Conservation (phyloP, 2,113 vertebrate species). For the Podarcis cretensis region DNA sequence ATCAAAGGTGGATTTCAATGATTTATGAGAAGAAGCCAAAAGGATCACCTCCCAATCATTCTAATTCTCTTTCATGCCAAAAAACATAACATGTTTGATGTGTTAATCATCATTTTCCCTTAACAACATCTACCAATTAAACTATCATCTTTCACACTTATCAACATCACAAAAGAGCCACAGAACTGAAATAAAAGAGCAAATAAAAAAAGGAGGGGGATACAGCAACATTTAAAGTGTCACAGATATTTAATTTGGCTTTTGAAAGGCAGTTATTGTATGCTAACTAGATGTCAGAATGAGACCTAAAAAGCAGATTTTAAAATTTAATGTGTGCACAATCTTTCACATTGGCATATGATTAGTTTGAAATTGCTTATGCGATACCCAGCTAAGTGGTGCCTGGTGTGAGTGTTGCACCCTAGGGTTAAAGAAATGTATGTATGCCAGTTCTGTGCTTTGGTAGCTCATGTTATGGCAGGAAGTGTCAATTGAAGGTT, state of each 20-base stretch:
- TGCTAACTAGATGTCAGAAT: conserved; percentile 68
- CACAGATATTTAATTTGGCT: conserved; percentile 68
- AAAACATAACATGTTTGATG: conserved; percentile 33
- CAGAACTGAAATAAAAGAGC: conserved; percentile 62
- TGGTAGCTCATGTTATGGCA: neutral
- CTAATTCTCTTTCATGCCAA: conserved; percentile 30
- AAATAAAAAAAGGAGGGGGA: conserved; percentile 63
- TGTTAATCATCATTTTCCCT: conserved; percentile 40
- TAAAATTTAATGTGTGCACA: conserved; percentile 68
- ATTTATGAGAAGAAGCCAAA: conserved; percentile 41
- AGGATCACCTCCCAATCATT: conserved; percentile 23
- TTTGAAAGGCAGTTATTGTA: conserved; percentile 71
- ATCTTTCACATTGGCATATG: conserved; percentile 55
- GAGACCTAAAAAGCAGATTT: conserved; percentile 62
- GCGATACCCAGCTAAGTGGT: conserved; percentile 41
- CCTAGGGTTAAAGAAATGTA: conserved; percentile 1
- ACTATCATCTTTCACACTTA: conserved; percentile 61
- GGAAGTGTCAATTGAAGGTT: too few species aligned
- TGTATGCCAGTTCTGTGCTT: neutral
- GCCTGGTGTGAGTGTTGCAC: conserved; percentile 13
- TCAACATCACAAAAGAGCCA: conserved; percentile 56
- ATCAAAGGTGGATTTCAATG: conserved; percentile 28
- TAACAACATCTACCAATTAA: conserved; percentile 63
- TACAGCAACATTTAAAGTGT: conserved; percentile 59
- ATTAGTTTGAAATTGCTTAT: conserved; percentile 64